phyloP scores from a whole-genome alignment of 1,140 invertebrate genomes.

The Paramacrobiotus metropolitanus region DNA sequence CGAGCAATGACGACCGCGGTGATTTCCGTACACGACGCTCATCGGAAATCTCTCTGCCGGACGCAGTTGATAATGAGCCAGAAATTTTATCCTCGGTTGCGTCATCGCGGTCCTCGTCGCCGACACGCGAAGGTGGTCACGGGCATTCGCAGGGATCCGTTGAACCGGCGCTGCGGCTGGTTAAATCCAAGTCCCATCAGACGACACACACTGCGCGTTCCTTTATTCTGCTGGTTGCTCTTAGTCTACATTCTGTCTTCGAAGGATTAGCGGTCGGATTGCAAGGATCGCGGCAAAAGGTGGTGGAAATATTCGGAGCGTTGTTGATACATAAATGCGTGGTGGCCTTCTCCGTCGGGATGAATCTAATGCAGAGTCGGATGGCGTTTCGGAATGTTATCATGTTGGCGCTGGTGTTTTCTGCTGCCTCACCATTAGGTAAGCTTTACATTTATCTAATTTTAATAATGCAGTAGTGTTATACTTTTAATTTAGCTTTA shows the following conservation, averaged over 20 bases:
- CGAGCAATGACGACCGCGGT: no score
- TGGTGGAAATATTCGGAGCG: slow-evolving; percentile 30
- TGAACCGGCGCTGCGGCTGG: slow-evolving; percentile 5
- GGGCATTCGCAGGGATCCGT: slow-evolving; percentile 13
- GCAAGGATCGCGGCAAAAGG: slow-evolving; percentile 18
- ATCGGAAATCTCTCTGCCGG: slow-evolving; percentile 14
- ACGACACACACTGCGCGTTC: slow-evolving; percentile 19
- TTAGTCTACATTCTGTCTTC: slow-evolving; percentile 48
- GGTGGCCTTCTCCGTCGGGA: slow-evolving; percentile 34
- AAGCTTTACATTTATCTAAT: no score
- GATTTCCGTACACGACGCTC: neutral
- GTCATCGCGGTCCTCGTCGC: slow-evolving; percentile 4
- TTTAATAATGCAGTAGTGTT: no score
- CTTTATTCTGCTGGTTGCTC: slow-evolving; percentile 32
- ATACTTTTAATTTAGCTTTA: no score
- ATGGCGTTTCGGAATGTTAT: slow-evolving; percentile 32
- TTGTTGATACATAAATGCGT: slow-evolving; percentile 35
- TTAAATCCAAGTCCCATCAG: neutral
- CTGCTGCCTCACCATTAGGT: slow-evolving; percentile 39
- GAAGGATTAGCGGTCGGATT: slow-evolving; percentile 62
- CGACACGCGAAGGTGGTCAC: neutral
- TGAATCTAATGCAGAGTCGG: slow-evolving; percentile 36
- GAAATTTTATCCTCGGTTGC: slow-evolving; percentile 5
- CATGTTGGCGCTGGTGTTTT: slow-evolving; percentile 34
- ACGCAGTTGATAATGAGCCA: neutral